A percentile compares a stretch with the other conserved stretches of the same genome.
Evolutionary conservation across 1,140 invertebrate genomes (phyloP).

Genomic region (Medauroidea extradentata): DNA sequence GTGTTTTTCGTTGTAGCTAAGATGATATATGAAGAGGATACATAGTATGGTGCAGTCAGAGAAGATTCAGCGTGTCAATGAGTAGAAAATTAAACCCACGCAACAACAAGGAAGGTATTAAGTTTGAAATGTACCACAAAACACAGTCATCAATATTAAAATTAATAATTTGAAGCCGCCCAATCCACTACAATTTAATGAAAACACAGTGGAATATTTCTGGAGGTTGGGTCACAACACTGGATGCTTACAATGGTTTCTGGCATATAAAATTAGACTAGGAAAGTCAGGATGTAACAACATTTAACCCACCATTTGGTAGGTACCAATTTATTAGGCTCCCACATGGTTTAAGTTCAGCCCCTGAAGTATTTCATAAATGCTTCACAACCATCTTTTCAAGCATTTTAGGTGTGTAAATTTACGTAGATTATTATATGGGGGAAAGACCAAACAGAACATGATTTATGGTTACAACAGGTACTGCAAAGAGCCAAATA

Average conservation of each 20-base stretch:
- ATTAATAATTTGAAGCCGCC: no score
- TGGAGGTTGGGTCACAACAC: conserved; percentile 30
- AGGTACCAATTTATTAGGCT: conserved; percentile 11
- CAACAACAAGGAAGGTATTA: no score
- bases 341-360: conserved; percentile 11
- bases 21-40: no score
- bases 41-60: no score
- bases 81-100: no score
- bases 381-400: conserved; percentile 10
- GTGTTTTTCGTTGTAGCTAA: no score
- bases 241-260: conserved; percentile 33
- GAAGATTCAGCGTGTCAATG: no score
- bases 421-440: conserved; percentile 24
- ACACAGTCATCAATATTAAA: no score
- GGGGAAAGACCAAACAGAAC: conserved; percentile 15
- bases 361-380: conserved; percentile 24
- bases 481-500: conserved; percentile 23
- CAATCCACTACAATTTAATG: no score
- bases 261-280: conserved; percentile 29
- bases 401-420: conserved; percentile 17
- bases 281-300: conserved; percentile 18
- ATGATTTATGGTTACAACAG: conserved; percentile 15
- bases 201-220: no score
- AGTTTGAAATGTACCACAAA: no score
- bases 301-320: conserved; percentile 16